Evolutionary conservation across 1,140 invertebrate genomes (phyloP).

Genomic region (Archivesica marissinica): DNA sequence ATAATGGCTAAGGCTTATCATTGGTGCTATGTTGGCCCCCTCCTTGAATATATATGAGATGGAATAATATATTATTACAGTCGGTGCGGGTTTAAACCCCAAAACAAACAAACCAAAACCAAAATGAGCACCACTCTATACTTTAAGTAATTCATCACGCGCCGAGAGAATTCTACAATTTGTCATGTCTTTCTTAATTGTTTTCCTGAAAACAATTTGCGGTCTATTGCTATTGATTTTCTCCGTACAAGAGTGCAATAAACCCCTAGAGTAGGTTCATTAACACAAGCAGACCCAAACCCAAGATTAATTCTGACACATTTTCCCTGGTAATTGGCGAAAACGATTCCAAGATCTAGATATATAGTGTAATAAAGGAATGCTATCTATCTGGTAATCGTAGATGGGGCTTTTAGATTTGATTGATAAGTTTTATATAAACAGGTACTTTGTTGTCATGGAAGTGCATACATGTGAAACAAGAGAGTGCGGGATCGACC

Average conservation of each 20-base stretch:
- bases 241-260: not conserved
- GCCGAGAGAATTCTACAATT: slow-evolving; percentile 13
- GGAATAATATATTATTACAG: too few species aligned
- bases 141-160: slow-evolving; percentile 16
- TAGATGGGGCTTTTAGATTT: not conserved
- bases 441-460: not conserved
- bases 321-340: slow-evolving; percentile 25
- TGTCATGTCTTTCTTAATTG: slow-evolving; percentile 35
- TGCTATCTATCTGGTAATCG: slow-evolving; percentile 1
- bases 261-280: not conserved
- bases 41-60: too few species aligned
- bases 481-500: too few species aligned
- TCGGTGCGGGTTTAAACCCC: too few species aligned
- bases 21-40: too few species aligned
- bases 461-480: too few species aligned
- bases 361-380: not conserved
- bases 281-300: not conserved
- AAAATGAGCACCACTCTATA: too few species aligned
- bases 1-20: too few species aligned
- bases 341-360: not conserved
- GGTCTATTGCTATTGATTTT: slow-evolving; percentile 34
- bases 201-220: slow-evolving; percentile 41
- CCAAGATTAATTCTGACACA: slow-evolving; percentile 36
- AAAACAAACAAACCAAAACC: too few species aligned
- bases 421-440: not conserved